phyloP scores from a whole-genome alignment of 1,140 invertebrate species.

The Mya arenaria region DNA sequence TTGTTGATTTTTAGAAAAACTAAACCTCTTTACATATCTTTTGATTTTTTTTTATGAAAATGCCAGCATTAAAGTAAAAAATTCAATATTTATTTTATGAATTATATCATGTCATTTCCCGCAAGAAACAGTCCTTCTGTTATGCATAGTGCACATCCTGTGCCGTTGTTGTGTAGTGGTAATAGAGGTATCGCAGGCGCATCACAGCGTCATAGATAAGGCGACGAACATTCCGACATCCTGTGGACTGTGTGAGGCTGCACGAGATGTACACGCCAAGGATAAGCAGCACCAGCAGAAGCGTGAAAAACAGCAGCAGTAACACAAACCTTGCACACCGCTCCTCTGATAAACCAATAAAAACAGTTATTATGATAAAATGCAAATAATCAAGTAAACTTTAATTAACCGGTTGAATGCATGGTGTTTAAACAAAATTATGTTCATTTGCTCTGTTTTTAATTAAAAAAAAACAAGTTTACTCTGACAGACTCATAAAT shows the following conservation, averaged over 20 bases:
- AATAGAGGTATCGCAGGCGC: conserved; percentile 67
- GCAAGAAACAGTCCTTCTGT: too few relatives aligned
- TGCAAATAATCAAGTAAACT: background rate
- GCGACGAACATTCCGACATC: conserved; percentile 57
- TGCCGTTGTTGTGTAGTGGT: conserved; percentile 58
- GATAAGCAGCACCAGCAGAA: conserved; percentile 61
- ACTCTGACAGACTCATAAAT: background rate
- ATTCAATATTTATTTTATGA: too few relatives aligned
- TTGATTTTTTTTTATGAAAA: too few relatives aligned
- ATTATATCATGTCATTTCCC: too few relatives aligned
- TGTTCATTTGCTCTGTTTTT: background rate
- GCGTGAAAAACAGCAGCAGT: conserved; percentile 65
- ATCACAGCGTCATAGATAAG: conserved; percentile 56
- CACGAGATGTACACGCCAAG: conserved; percentile 71
- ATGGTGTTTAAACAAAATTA: background rate
- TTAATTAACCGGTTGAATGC: background rate
- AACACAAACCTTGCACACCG: conserved; percentile 63
- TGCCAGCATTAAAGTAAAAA: too few relatives aligned
- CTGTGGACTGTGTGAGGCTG: conserved; percentile 33
- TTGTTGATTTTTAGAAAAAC: too few relatives aligned
- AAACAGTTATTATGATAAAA: background rate
- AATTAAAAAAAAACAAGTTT: background rate
- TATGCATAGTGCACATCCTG: background rate
- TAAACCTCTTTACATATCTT: too few relatives aligned
- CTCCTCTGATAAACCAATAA: conserved; percentile 67